Percentiles rank a stretch among this genome's conserved stretches.
Evolutionary conservation across 2,113 vertebrate genomes (phyloP).

Genomic region (Leptobrachium ailaonicum): DNA sequence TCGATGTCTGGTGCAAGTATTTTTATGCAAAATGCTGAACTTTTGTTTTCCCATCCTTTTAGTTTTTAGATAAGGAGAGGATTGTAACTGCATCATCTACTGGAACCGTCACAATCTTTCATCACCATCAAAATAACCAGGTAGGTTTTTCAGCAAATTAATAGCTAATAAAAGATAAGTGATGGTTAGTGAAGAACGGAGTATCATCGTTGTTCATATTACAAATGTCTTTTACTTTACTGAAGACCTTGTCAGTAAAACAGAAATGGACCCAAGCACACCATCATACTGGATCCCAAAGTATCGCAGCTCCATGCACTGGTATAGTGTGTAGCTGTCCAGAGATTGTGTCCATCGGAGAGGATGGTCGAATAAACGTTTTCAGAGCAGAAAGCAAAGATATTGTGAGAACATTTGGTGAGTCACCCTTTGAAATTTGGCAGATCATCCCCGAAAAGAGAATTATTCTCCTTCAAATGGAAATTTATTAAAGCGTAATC

Average conservation of each 20-base stretch:
- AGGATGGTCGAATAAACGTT: conserved; percentile 89
- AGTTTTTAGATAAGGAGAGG: conserved; percentile 95
- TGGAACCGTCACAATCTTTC: conserved; percentile 84
- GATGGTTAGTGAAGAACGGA: too few relatives aligned
- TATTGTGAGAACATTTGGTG: conserved; percentile 82
- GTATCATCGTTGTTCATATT: too few relatives aligned
- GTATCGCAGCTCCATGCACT: conserved; percentile 82
- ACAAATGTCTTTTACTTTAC: background rate
- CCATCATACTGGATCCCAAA: conserved; percentile 63
- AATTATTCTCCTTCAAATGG: too few relatives aligned
- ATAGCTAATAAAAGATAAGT: too few relatives aligned
- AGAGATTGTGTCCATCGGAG: conserved; percentile 89
- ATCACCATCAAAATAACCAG: conserved; percentile 82
- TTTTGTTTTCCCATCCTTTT: conserved; percentile 16
- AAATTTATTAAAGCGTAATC: too few relatives aligned
- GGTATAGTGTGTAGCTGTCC: conserved; percentile 84
- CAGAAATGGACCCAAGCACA: conserved; percentile 84
- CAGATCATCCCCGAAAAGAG: too few relatives aligned
- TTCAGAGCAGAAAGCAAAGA: conserved; percentile 85
- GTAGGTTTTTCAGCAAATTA: conserved; percentile 60
- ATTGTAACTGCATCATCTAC: conserved; percentile 89
- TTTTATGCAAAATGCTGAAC: background rate
- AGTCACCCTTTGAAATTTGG: conserved; percentile 12
- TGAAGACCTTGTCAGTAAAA: conserved; percentile 77
- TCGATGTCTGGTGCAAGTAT: too few relatives aligned